Evolutionary conservation across 1,140 invertebrate species (phyloP).

Genomic region (Aphelinus atriplicis): DNA sequence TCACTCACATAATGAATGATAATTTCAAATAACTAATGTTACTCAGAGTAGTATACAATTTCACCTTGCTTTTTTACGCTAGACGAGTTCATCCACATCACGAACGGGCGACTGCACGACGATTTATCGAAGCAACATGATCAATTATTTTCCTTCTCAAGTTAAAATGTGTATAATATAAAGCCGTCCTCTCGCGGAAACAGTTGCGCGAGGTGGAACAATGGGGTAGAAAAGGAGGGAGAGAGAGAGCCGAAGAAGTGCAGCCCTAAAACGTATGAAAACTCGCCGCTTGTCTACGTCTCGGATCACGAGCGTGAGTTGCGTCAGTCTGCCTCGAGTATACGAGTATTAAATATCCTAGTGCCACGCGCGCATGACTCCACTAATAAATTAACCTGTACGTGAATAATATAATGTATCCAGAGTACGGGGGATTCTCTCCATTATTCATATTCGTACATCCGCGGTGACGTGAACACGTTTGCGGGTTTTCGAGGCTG

Average conservation of each 20-base stretch:
- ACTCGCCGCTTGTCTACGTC: neutral
- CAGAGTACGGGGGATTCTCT: neutral
- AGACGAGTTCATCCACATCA: neutral
- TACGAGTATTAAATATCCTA: neutral
- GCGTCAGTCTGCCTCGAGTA: conserved; percentile 2
- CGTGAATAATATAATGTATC: neutral
- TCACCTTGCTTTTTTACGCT: too few relatives aligned
- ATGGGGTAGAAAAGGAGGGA: conserved; percentile 1
- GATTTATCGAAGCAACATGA: conserved; percentile 26
- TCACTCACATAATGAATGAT: too few relatives aligned
- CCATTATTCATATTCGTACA: neutral
- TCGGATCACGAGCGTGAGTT: conserved; percentile 14
- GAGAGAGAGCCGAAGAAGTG: too few relatives aligned
- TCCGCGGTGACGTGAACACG: conserved; percentile 15
- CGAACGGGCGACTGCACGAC: neutral
- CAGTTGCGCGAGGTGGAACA: conserved; percentile 4
- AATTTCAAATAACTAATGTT: too few relatives aligned
- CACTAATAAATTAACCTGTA: conserved; percentile 25
- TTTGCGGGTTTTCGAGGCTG: conserved; percentile 1
- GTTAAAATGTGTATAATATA: conserved; percentile 9
- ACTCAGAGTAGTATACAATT: too few relatives aligned
- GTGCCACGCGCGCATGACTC: conserved; percentile 1
- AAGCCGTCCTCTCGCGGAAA: neutral
- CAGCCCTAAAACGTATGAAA: neutral
- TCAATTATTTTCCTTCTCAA: conserved; percentile 17